These are phyloP conservation scores for Hydrozoanthus gracilis DNA, from an alignment of 92 coral and sea anemone genomes.

Conservation along the genomic window DNA sequence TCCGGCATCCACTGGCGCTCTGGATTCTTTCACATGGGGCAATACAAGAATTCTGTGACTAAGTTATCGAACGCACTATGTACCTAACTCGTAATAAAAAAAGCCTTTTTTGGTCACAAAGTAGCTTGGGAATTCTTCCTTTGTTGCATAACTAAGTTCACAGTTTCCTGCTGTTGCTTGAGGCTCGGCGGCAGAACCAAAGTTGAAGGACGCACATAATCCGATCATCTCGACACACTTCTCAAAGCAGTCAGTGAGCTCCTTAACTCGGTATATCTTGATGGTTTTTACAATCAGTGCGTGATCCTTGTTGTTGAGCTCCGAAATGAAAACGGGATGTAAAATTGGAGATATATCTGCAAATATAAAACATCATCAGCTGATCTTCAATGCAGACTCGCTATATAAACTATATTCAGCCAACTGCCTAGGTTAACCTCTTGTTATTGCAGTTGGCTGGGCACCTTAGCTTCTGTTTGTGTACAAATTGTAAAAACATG, in stretches of 20 bases:
- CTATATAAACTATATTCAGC: too few species aligned
- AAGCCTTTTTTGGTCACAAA: slow-evolving; percentile 7
- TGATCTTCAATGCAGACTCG: background rate
- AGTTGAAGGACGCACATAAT: slow-evolving; percentile 38
- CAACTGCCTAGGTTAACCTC: background rate
- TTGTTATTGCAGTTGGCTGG: background rate
- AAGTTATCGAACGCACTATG: background rate
- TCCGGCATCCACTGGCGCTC: too few species aligned
- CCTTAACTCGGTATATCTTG: slow-evolving; percentile 8
- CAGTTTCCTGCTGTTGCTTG: slow-evolving; percentile 10
- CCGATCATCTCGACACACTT: slow-evolving; percentile 40
- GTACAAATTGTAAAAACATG: too few species aligned
- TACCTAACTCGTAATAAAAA: slow-evolving; percentile 24
- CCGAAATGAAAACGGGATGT: slow-evolving; percentile 28
- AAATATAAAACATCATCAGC: background rate
- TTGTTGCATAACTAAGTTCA: slow-evolving; percentile 31
- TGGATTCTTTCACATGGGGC: background rate
- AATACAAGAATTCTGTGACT: background rate
- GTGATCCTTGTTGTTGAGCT: slow-evolving; percentile 28
- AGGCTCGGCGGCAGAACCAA: background rate
- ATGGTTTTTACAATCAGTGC: slow-evolving; percentile 4
- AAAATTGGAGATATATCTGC: background rate
- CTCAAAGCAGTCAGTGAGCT: slow-evolving; percentile 26
- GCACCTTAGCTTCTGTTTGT: too few species aligned
- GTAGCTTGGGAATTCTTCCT: slow-evolving; percentile 4